Evolutionary conservation across 2,888 invertebrate genomes (phyloP).

Genomic region (Adelphocoris suturalis): DNA sequence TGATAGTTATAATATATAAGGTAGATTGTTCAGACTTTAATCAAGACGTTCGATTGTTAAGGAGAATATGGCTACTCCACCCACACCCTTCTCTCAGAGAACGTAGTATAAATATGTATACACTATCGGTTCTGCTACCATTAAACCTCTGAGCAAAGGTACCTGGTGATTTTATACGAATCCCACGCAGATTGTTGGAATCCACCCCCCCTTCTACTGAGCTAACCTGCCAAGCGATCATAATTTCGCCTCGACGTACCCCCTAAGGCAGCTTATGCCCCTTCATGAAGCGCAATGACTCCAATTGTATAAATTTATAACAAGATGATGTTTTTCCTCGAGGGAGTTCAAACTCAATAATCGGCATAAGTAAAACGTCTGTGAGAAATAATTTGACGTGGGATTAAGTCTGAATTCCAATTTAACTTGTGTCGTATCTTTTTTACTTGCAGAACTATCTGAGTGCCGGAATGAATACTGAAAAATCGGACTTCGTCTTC

Average conservation of each 20-base stretch:
- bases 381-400: too few species aligned
- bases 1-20: background rate
- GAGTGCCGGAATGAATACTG: too few species aligned
- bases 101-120: slow-evolving; percentile 1
- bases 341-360: too few species aligned
- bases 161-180: background rate
- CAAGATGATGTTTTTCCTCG: background rate
- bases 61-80: background rate
- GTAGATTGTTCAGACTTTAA: too few species aligned
- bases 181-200: slow-evolving; percentile 3
- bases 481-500: too few species aligned
- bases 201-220: too few species aligned
- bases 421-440: too few species aligned
- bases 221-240: background rate
- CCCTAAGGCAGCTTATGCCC: background rate
- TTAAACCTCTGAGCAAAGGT: background rate
- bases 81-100: background rate
- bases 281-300: slow-evolving; percentile 2
- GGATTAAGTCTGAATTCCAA: too few species aligned
- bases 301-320: background rate
- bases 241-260: background rate
- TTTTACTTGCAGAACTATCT: too few species aligned
- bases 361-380: too few species aligned
- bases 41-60: background rate
- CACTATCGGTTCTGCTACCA: background rate